Base-by-base conservation (phyloP, 2,888 invertebrate genomes). In the Euspilapteryx auroguttella region DNA sequence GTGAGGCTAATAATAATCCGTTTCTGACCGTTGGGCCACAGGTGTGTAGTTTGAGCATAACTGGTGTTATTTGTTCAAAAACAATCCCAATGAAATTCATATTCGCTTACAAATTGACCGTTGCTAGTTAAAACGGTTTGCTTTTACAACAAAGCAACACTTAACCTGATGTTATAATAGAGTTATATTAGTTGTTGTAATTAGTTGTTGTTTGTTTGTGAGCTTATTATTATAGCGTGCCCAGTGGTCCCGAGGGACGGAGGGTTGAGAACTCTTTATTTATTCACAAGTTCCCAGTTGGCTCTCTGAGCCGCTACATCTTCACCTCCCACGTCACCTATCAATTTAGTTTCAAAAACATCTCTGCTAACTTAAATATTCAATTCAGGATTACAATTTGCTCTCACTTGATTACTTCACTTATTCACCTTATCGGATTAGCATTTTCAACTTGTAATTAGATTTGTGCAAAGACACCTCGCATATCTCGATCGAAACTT, bases 191-290 rank as follows among this genome's bases (percentile, higher is more conserved):
- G 55, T 58, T 58, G 58, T 61, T 64, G 47, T 71, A 66, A 69
- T 68, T 69, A 64, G 59, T 64, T 59, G 55, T 57, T 63, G 61
- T 65, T 71, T 64, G 62, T 65, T 65, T 54, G 57, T n/a, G n/a
- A n/a, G 55, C 57, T 55, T 66, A 59, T 64, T 63, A 64, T 64
- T 58, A 64, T 43, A 42, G 46, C 47, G 41, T 51, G 54, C 47
- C 55, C 50, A 55, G 54, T 50, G 48, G 45, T 49, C 61, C 56
- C 28, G 28, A 56, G 51, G 68, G 55, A 42, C 39, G 37, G 41
- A 51, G 55, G 58, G 56, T 61, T 62, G 44, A 41, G 37, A 37
- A 38, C 40, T 43, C 45, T 44, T 69, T 62, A 66, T 55, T 62
- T 58, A 69, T 68, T 64, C 62, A 68, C 46, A 48, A 50, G 49